Evolutionary conservation across 2,113 vertebrate genomes (phyloP).

Genomic region (Eudyptes chrysolophus): DNA sequence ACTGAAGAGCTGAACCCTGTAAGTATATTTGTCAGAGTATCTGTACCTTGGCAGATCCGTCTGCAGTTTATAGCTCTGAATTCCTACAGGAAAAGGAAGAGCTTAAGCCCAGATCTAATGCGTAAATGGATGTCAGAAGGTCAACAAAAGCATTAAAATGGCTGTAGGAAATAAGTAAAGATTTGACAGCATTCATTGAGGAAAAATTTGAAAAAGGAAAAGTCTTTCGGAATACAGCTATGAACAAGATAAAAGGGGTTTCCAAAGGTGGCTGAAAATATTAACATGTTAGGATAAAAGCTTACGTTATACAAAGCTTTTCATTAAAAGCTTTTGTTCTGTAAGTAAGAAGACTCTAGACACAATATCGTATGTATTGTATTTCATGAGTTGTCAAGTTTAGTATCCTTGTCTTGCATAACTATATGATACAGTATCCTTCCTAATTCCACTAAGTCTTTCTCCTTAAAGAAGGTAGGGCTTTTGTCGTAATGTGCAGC

Average conservation of each 20-base stretch:
- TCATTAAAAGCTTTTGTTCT: background rate
- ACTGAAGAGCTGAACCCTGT: background rate
- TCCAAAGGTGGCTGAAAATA: background rate
- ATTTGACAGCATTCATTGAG: background rate
- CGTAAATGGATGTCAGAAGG: background rate
- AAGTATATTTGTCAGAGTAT: background rate
- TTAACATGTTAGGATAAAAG: background rate
- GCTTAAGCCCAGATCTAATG: background rate
- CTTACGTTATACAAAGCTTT: background rate
- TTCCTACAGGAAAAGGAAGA: background rate
- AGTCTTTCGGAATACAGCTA: background rate
- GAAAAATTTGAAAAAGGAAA: background rate
- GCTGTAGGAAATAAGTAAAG: background rate
- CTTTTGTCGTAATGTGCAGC: background rate
- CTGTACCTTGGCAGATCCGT: background rate
- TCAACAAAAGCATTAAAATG: background rate
- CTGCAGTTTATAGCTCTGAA: background rate
- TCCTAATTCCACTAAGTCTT: slow-evolving; percentile 13
- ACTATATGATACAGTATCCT: background rate
- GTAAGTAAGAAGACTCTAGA: background rate
- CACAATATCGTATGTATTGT: fast-evolving
- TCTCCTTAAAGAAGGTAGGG: slow-evolving; percentile 27
- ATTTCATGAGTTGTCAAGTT: background rate
- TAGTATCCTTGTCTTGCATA: background rate
- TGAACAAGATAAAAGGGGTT: background rate